phyloP scores from a whole-genome alignment of 1,140 invertebrate genomes.

The Wasmannia auropunctata region DNA sequence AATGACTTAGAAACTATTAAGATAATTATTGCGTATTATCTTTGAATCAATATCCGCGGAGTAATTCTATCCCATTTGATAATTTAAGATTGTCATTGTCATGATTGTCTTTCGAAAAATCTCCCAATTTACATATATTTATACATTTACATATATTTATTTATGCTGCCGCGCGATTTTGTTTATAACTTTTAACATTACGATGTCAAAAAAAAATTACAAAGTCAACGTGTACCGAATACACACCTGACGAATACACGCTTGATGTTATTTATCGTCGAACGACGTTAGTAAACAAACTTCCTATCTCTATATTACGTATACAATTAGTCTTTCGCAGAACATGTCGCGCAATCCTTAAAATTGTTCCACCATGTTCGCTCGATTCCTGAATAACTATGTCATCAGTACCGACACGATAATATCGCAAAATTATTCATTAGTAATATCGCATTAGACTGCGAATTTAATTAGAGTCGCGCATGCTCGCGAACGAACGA shows the following conservation, averaged over 20 bases:
- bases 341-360: conserved; percentile 4
- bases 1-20: conserved; percentile 16
- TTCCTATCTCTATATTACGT: conserved; percentile 34
- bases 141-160: not conserved
- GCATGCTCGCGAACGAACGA: not conserved
- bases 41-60: not conserved
- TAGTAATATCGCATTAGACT: conserved; percentile 28
- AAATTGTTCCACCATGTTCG: not conserved
- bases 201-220: not conserved
- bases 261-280: not conserved
- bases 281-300: conserved; percentile 19
- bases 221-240: not conserved
- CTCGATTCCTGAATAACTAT: conserved; percentile 22
- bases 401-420: not conserved
- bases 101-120: not conserved
- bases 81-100: not conserved
- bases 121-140: too few species aligned
- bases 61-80: not conserved
- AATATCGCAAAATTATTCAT: conserved; percentile 42
- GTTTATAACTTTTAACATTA: not conserved
- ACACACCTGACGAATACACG: too few species aligned
- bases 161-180: not conserved
- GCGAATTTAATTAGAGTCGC: conserved; percentile 38
- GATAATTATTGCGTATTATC: conserved; percentile 36
- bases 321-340: not conserved